phyloP scores from a whole-genome alignment of 2,797 vertebrate species.

The Tympanoctomys barrerae region DNA sequence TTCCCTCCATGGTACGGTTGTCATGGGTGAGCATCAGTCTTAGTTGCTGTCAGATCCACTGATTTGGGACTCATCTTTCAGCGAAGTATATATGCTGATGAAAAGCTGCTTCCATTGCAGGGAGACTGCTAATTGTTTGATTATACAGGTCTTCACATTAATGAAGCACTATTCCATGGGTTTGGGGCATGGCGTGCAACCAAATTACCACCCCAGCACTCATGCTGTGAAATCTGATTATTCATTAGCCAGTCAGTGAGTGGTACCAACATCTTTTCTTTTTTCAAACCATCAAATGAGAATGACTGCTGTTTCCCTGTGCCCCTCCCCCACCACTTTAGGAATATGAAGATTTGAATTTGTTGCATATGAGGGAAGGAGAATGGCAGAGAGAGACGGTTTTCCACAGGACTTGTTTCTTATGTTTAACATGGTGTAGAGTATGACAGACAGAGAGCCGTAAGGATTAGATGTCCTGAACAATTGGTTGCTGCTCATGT shows the following conservation, averaged over 20 bases:
- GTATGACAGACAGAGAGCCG: conserved; percentile 25
- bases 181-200: conserved; percentile 97
- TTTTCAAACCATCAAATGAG: conserved; percentile 89
- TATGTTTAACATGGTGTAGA: conserved; percentile 59
- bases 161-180: conserved; percentile 99
- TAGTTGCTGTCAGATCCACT: conserved; percentile 87
- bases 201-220: conserved; percentile 99
- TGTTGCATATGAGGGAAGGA: conserved; percentile 66
- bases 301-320: conserved; percentile 86
- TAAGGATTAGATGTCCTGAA: conserved; percentile 58
- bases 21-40: conserved; percentile 81
- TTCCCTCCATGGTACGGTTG: conserved; percentile 70
- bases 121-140: conserved; percentile 99
- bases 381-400: neutral
- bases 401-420: conserved; percentile 60
- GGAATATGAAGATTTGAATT: conserved; percentile 82
- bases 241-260: conserved; percentile 99
- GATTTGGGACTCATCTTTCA: conserved; percentile 91
- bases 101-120: conserved; percentile 94
- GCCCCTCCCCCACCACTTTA: conserved; percentile 50
- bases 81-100: conserved; percentile 94
- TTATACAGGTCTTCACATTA: conserved; percentile 99
- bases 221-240: conserved; percentile 99
- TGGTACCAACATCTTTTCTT: conserved; percentile 95
- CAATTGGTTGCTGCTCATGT: conserved; percentile 55